Evolutionary conservation across 2,797 vertebrate genomes (phyloP), one percentile per base, ranked within the genome.

Genomic region (Siniperca undulata): DNA sequence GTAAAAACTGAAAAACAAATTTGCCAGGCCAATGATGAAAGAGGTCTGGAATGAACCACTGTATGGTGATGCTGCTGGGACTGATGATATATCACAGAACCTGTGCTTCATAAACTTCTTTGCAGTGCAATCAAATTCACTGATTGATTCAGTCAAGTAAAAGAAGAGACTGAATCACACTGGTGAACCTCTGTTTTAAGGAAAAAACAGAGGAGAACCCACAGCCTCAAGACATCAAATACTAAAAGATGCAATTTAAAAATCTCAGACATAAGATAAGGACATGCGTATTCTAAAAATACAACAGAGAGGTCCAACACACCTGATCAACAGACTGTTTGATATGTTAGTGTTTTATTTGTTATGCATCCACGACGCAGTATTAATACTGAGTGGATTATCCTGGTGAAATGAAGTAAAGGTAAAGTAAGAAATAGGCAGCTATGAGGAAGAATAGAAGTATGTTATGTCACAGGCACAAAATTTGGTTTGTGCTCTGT

Each of bases 1-100:
- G 58, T 9, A 62, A 59, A 74, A 78, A 65, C 58, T 60, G 72
- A 59, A 67, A 84, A 76, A 80, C 48, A 30, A n/a, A 56, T 68
- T 61, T 70, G 36, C 27, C 34, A 70, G 48, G 30, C 6, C 1
- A 22, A 7, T 4, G 68, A 69, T 73, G 20, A 69, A 78, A 74
- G 59, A 42, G 58, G 24, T 69, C 55, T 67, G 34, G 14, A 5
- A 52, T 6, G 6, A 68, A 42, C n/a, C 27, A 40, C 59, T 17
- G 5, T 46, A 61, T 40, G 58, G 36, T 17, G 52, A 34, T n/a
- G 20, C 55, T 34, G 36, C 53, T 40, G 53, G 36, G 40, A 40
- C 34, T 42, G 50, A 24, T 9, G 36, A 53, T 60, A 46, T 34
- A 40, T 40, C 38, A 52, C 38, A 64, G 60, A 7, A 24, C 24